Base-by-base conservation (phyloP, 1,140 invertebrate species). In the Drosophila pseudoobscura region DNA sequence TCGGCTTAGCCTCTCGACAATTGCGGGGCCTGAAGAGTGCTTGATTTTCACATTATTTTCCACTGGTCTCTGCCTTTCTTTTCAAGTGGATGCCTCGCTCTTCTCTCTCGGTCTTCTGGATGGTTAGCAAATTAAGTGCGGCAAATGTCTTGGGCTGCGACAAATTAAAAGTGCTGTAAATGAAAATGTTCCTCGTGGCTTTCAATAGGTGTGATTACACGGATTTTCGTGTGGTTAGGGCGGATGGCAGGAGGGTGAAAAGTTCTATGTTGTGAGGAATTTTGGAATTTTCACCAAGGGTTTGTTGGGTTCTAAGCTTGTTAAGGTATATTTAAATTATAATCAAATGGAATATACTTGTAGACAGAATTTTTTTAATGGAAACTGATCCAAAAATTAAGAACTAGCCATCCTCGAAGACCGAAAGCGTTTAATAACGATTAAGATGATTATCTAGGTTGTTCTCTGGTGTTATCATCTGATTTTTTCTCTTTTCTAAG, bases 81-180 rank as follows among this genome's bases (percentile, higher is more conserved):
- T 74, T 74, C 77, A 78, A 87, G 82, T 77, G 64, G 77, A 70
- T 74, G 51, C 69, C 41, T 75, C 61, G 73, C 66, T 74, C 3
- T 24, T 24, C 24, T 24, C 24, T 6, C 51, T 73, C 41, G 55
- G 76, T 80, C 79, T 70, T 79, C 77, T 58, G 80, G 60, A 52
- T 84, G 77, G 66, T 78, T 87, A 78, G 43, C 77, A 87, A 77
- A 77, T 85, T 78, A 87, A 85, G 80, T 85, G 62, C 44, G 49
- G 63, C 57, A 69, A 73, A 76, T 54, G 54, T 44, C 63, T 29
- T 29, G 47, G 26, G 46, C 46, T 54, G 64, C 45, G 39, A 56
- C 54, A 77, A 62, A 77, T 71, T 66, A 71, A 77, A 69, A 47
- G 31, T 68, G 29, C 51, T 31, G 45, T 66, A 56, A 68, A 50